phyloP scores from a whole-genome alignment of 2,888 invertebrate species.

The Monopis laevigella region DNA sequence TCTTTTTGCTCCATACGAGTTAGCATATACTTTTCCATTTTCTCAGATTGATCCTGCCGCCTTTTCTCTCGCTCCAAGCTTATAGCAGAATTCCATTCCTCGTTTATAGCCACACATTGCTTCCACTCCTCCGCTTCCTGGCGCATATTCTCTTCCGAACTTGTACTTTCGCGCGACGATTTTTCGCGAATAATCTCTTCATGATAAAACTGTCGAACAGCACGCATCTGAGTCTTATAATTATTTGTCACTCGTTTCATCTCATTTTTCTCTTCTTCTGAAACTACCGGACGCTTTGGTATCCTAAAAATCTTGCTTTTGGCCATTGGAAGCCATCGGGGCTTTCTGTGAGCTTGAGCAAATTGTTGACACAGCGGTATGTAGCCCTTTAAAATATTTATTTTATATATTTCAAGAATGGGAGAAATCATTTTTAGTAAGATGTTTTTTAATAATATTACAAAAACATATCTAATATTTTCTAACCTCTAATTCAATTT shows the following conservation, averaged over 20 bases:
- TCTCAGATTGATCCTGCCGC: constrained; percentile 53
- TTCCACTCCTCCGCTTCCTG: constrained; percentile 72
- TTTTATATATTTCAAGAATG: constrained; percentile 16
- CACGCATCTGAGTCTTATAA: constrained; percentile 72
- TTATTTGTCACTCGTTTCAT: constrained; percentile 73
- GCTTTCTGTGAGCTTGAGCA: constrained; percentile 70
- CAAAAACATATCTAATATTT: too few relatives aligned
- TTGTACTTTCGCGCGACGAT: constrained; percentile 57
- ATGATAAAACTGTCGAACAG: constrained; percentile 61
- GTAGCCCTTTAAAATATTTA: constrained; percentile 34
- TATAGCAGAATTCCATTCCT: constrained; percentile 75
- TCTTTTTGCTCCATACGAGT: constrained; percentile 44
- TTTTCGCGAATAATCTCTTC: constrained; percentile 60
- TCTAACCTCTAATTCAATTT: too few relatives aligned
- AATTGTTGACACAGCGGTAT: constrained; percentile 41
- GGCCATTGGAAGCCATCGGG: constrained; percentile 81
- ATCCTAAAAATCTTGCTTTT: constrained; percentile 81
- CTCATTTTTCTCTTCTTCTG: constrained; percentile 73
- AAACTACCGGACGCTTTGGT: constrained; percentile 66
- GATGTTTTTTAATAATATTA: too few relatives aligned
- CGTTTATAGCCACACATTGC: constrained; percentile 68
- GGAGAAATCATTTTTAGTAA: constrained; percentile 28
- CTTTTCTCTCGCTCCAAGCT: constrained; percentile 68
- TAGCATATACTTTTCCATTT: constrained; percentile 53
- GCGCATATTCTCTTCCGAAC: constrained; percentile 62